Conservation (phyloP, 2,797 vertebrate species). For the Chromobotia macracanthus region DNA sequence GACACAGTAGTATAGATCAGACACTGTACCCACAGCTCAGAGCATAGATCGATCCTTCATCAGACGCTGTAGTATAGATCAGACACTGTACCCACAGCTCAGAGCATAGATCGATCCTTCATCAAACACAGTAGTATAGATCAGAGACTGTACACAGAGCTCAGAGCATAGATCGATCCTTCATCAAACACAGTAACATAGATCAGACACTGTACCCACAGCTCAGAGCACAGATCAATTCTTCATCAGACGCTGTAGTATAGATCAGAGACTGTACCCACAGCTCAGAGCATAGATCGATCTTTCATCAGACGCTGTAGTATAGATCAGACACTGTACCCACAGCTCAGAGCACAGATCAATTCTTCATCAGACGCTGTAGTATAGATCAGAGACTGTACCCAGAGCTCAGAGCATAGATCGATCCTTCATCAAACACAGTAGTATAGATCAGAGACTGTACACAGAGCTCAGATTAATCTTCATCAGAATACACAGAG, state of each 20-base stretch:
- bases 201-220: slow-evolving; percentile 8
- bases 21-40: slow-evolving; percentile 2
- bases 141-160: background rate
- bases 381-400: no score
- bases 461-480: no score
- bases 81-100: slow-evolving; percentile 5
- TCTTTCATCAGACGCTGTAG: background rate
- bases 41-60: background rate
- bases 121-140: background rate
- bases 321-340: no score
- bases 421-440: no score
- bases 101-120: background rate
- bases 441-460: no score
- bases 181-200: background rate
- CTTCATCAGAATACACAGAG: no score
- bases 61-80: background rate
- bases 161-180: background rate
- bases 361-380: no score
- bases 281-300: background rate
- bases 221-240: background rate
- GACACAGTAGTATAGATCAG: background rate
- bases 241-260: no score
- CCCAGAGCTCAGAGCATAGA: no score
- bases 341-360: no score
- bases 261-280: slow-evolving; percentile 11